These are phyloP conservation scores for Drosophila flavopinicola DNA, from an alignment of 2,888 invertebrate genomes.

Conservation along the genomic window DNA sequence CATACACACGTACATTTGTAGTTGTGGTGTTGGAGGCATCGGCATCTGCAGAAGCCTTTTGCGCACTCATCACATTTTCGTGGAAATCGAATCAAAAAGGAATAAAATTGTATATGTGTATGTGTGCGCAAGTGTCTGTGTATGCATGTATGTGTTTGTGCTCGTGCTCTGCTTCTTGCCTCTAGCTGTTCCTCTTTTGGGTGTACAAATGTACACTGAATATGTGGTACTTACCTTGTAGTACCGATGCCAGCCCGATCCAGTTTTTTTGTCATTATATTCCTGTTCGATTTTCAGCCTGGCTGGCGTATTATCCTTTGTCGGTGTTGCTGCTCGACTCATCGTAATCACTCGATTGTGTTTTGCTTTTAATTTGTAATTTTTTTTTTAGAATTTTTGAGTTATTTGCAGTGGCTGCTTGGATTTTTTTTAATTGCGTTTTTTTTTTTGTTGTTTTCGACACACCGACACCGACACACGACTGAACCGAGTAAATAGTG, in stretches of 20 bases:
- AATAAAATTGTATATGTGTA: constrained; percentile 52
- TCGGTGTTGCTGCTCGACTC: constrained; percentile 43
- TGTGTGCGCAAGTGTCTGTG: constrained; percentile 10
- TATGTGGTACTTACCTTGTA: constrained; percentile 57
- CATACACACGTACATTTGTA: constrained; percentile 16
- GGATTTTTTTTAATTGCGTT: constrained; percentile 19
- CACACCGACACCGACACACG: constrained; percentile 35
- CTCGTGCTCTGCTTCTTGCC: constrained; percentile 28
- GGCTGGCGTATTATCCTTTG: constrained; percentile 58
- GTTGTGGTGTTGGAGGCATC: constrained; percentile 54
- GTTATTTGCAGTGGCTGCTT: constrained; percentile 25
- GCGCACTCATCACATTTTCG: constrained; percentile 82
- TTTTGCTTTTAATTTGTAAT: constrained; percentile 13
- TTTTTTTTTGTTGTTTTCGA: constrained; percentile 54
- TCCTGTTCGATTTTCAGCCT: constrained; percentile 61
- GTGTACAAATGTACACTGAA: constrained; percentile 25
- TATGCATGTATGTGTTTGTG: constrained; percentile 12
- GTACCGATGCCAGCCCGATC: constrained; percentile 54
- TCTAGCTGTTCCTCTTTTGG: constrained; percentile 33
- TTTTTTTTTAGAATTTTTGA: constrained; percentile 46
- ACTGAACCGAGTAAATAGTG: constrained; percentile 53
- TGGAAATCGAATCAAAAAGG: constrained; percentile 81
- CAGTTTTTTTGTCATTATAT: constrained; percentile 61
- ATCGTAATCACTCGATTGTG: constrained; percentile 42
- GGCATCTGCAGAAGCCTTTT: constrained; percentile 77